Evolutionary conservation across 1,140 invertebrate species (phyloP).

Genomic region (honey bee (Apis mellifera)): Amel_HAv3.1 CM009937.2:12834501-12835000

Average conservation of each 20-base stretch:
- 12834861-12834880: too few relatives aligned
- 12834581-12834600: too few relatives aligned
- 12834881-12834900: too few relatives aligned
- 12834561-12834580: too few relatives aligned
- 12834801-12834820: too few relatives aligned
- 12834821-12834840: background rate
- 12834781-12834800: background rate
- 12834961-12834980: too few relatives aligned
- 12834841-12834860: background rate
- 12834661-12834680: background rate
- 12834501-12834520: background rate
- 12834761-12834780: background rate
- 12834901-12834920: too few relatives aligned
- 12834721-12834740: background rate
- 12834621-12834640: background rate
- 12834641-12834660: background rate
- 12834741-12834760: conserved; percentile 3
- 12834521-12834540: background rate
- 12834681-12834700: background rate
- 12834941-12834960: too few relatives aligned
- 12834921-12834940: too few relatives aligned
- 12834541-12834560: conserved; percentile 6
- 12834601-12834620: background rate
- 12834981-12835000: too few relatives aligned
- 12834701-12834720: background rate